A percentile compares a stretch with the other conserved stretches of the same genome.
These are phyloP conservation scores for Lepetodrilus schrolli DNA, from an alignment of 2,888 invertebrate genomes.

Conservation along the genomic window DNA sequence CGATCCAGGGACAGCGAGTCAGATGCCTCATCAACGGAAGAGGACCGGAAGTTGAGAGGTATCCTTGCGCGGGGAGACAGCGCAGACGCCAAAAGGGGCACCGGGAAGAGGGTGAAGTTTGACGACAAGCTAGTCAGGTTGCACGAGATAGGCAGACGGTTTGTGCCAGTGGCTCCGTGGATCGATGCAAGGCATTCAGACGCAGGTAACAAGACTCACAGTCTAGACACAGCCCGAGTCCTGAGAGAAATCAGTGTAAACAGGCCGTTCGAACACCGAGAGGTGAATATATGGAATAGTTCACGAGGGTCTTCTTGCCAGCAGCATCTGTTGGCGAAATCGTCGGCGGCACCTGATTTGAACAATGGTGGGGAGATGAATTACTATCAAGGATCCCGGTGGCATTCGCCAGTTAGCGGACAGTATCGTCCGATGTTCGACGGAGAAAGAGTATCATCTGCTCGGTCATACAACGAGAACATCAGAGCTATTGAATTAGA, in stretches of 20 bases:
- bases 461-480: neutral
- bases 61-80: slow-evolving; percentile 20
- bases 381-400: no score
- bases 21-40: slow-evolving; percentile 6
- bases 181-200: neutral
- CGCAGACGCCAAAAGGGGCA: slow-evolving; percentile 6
- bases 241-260: neutral
- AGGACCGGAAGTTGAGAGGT: slow-evolving; percentile 21
- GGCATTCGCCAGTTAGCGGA: neutral
- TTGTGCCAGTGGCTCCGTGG: neutral
- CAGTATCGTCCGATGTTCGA: no score
- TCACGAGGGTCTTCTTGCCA: neutral
- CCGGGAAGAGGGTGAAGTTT: slow-evolving; percentile 37
- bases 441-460: neutral
- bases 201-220: neutral
- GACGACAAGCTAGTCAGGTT: slow-evolving; percentile 33
- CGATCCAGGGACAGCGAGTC: slow-evolving; percentile 16
- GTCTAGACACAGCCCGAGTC: neutral
- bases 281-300: neutral
- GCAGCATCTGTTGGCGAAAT: neutral
- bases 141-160: slow-evolving; percentile 27
- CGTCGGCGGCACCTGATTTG: neutral
- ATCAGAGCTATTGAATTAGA: neutral
- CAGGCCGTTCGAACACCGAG: neutral
- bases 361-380: neutral